Evolutionary conservation across 2,797 vertebrate genomes (phyloP), one percentile per base, ranked within the genome.

Genomic region (Chiroxiphia lanceolata): DNA sequence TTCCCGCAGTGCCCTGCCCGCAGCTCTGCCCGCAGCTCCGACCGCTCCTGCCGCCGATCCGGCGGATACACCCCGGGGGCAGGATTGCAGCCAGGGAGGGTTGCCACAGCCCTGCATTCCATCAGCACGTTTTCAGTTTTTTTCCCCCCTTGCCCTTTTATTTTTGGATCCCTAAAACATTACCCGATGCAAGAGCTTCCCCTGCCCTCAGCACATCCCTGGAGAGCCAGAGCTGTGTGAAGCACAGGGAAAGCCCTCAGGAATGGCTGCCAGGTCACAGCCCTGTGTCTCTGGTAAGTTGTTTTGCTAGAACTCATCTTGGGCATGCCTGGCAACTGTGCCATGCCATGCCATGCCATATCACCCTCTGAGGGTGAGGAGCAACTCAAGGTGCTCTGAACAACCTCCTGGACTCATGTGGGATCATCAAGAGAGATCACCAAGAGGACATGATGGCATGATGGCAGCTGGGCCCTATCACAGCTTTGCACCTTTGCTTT

Each of bases 361-460:
- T 67, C 67, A 26, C 48, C 11, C 29, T 69, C 76, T 1, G 1
- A n/a, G n/a, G 7, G 3, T 13, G 1, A 61, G 51, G n/a, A 83
- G 44, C 59, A 38, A 33, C 72, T 67, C 56, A 1, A 22, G 11
- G 31, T 9, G 36, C 86, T 31, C 76, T 5, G 5, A 83, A 57
- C 69, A 60, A 1, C 19, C 38, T 80, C 36, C 50, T 2, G 0
- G 27, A 27, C 31, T 57, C 2, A 0, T 0, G 1, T 3, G 38
- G 59, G 26, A 29, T 45, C 1, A 1, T n/a, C 0, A 3, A 53
- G 69, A 63, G 26, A 42, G 31, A 22, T 45, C 1, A 1, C 23
- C 0, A 1, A 47, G 71, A 50, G 40, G 33, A 27, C 67, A 1
- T 0, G 1, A 38, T 0, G 26, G 2, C 1, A 1, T 45, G 40